Evolutionary conservation across 2,113 vertebrate genomes (phyloP).

Genomic region (Meleagris gallopavo): DNA sequence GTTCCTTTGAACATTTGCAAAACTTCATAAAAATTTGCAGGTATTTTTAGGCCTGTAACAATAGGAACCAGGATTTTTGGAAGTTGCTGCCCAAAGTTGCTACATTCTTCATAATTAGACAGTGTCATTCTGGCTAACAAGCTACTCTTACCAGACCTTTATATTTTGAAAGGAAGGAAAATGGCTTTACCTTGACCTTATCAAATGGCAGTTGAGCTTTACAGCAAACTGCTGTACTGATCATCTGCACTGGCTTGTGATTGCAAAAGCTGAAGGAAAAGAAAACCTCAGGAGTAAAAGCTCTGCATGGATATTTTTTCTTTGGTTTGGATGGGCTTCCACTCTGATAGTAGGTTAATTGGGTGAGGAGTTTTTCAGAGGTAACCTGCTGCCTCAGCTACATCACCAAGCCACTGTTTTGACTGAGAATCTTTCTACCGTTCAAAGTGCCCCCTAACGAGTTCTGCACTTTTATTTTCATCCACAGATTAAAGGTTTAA

Average conservation of each 20-base stretch:
- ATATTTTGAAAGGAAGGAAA: conserved; percentile 30
- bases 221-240: conserved; percentile 13
- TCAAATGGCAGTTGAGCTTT: conserved; percentile 9
- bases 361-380: background rate
- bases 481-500: background rate
- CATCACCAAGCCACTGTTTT: conserved; percentile 1
- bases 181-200: conserved; percentile 45
- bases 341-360: conserved; percentile 18
- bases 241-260: background rate
- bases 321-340: background rate
- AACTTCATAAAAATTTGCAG: conserved; percentile 34
- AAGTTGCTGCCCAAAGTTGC: background rate
- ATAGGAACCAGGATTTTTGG: background rate
- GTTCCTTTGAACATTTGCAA: conserved; percentile 5
- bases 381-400: background rate
- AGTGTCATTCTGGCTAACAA: background rate
- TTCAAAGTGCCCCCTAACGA: background rate
- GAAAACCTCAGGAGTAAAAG: background rate
- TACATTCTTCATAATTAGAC: background rate
- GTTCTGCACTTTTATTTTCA: background rate
- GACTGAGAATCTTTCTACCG: background rate
- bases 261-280: background rate
- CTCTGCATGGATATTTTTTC: background rate
- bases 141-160: background rate
- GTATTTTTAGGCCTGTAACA: background rate